Evolutionary conservation across 2,113 vertebrate genomes (phyloP).

Genomic region (Mastomys natalensis): DNA sequence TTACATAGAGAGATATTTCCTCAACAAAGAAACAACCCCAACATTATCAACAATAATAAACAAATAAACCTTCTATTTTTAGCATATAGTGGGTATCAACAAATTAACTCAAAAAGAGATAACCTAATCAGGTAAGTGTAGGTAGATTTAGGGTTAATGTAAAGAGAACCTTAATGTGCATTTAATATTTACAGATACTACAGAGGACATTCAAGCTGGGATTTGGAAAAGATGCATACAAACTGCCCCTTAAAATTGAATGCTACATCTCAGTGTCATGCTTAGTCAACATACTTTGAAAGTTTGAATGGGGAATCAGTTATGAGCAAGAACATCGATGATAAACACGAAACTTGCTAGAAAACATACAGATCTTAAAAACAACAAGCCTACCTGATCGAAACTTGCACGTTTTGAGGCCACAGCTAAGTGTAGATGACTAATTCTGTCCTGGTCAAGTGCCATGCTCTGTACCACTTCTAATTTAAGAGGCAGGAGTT

Average conservation of each 20-base stretch:
- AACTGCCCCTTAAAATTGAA: neutral
- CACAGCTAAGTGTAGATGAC: neutral
- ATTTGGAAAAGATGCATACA: neutral
- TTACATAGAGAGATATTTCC: no score
- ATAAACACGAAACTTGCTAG: neutral
- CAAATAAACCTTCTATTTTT: neutral
- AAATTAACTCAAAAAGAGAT: neutral
- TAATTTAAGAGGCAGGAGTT: neutral
- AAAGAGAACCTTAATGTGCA: neutral
- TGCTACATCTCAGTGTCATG: accelerated
- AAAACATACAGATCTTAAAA: neutral
- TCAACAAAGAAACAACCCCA: neutral
- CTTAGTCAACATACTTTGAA: neutral
- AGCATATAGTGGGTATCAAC: neutral
- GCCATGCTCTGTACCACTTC: neutral
- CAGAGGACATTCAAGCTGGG: neutral
- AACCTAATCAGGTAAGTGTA: neutral
- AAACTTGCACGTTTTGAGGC: neutral
- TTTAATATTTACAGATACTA: neutral
- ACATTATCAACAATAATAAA: neutral
- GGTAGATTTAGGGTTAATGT: neutral
- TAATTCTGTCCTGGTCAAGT: neutral
- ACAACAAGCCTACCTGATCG: neutral
- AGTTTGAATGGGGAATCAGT: neutral
- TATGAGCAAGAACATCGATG: neutral